phyloP scores from a whole-genome alignment of 2,888 invertebrate genomes.

The Agonopterix arenella region DNA sequence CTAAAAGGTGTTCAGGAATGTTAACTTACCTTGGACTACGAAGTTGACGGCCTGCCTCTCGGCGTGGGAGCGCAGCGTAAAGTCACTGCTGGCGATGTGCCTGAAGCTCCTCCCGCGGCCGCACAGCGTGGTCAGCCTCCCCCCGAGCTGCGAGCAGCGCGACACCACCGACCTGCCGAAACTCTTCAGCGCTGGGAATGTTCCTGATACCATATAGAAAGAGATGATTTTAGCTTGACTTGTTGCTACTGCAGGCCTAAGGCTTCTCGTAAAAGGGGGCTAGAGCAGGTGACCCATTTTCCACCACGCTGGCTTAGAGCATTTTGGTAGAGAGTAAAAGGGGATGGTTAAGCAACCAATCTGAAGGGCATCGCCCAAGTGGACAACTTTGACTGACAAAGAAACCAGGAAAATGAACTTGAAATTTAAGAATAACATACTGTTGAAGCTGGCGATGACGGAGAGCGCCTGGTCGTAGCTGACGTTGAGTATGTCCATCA shows the following conservation, averaged over 20 bases:
- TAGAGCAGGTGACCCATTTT: too few relatives aligned
- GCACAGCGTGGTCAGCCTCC: conserved; percentile 37
- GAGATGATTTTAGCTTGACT: too few relatives aligned
- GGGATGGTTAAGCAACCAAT: too few relatives aligned
- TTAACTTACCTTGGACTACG: conserved; percentile 56
- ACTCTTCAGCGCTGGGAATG: conserved; percentile 54
- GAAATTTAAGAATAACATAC: conserved; percentile 23
- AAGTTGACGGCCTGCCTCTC: conserved; percentile 69
- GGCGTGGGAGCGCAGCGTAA: conserved; percentile 37
- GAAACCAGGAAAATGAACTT: background rate
- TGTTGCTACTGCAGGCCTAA: too few relatives aligned
- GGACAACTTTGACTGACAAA: too few relatives aligned
- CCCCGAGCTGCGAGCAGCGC: conserved; percentile 31
- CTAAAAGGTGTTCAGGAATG: too few relatives aligned
- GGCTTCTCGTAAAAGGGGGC: too few relatives aligned
- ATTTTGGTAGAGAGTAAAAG: too few relatives aligned
- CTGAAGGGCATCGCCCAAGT: too few relatives aligned
- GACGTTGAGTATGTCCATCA: conserved; percentile 53
- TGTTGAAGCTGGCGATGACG: conserved; percentile 49
- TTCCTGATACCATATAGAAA: conserved; percentile 27
- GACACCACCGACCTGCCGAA: conserved; percentile 44
- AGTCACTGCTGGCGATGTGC: conserved; percentile 30
- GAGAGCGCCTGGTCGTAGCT: conserved; percentile 41
- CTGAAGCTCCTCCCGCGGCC: conserved; percentile 44
- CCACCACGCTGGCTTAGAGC: too few relatives aligned